Evolutionary conservation across 2,888 invertebrate genomes (phyloP), one percentile per base, ranked within the genome.

Genomic region (Drosophila borborema): DNA sequence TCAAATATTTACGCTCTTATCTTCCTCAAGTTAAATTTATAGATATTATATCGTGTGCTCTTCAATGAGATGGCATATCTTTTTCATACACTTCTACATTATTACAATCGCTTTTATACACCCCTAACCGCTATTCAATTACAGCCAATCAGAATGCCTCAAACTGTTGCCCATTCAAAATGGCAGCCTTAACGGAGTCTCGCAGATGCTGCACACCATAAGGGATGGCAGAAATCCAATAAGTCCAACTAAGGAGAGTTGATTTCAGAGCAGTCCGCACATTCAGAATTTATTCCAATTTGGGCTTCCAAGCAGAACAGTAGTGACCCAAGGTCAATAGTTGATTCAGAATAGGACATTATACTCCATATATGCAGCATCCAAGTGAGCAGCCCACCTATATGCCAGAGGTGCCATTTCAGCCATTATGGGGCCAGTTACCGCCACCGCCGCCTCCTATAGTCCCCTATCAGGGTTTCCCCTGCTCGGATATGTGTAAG

Each of bases 401-500:
- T 64, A 92, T 93, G 90, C 77, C 93, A 38, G 93, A 93, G 70
- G 93, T 93, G 41, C 91, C 93, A 18, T 93, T 92, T 77, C 92
- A 93, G 64, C 93, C 93, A 18, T 75, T 93, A 36, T 93, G 93
- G 93, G 86, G 91, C 14, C 92, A 93, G 72, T 95, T 95, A n/a
- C 91, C 92, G 10, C 94, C 95, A 16, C 91, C 92, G 12, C 94
- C 95, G 18, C 95, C 95, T 61, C 94, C 95, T 2, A 92, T 94
- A 60, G 93, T 94, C 10, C 94, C 94, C 38, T 96, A 96, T 86
- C 96, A 96, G 5, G 95, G 95, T 23, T 96, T 96, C 91, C 96
- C 96, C 61, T 95, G 95, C 58, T 94, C 95, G 14, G 96, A 96
- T 91, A 92, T 95, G 82, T 94, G 95, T 94, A 90, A 92, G 91